Conservation (phyloP, 2,797 vertebrate genomes). For the Lagorchestes hirsutus region DNA sequence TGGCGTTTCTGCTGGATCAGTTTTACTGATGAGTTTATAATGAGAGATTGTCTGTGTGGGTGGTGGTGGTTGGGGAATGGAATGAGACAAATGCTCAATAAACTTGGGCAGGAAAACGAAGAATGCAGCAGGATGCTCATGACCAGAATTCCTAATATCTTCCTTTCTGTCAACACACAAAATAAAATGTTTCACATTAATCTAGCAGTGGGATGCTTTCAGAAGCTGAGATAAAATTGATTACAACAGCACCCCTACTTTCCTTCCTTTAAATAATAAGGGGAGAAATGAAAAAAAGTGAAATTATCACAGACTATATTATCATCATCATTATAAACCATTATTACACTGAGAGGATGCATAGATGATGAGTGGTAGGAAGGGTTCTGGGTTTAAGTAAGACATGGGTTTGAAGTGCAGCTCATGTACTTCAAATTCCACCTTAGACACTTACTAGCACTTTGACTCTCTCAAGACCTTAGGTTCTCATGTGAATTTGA, state of each 20-base stretch:
- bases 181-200: slow-evolving; percentile 23
- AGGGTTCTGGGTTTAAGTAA: background rate
- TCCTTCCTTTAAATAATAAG: background rate
- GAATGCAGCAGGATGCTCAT: slow-evolving; percentile 39
- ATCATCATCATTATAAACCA: background rate
- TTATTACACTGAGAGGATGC: background rate
- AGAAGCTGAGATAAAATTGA: slow-evolving; percentile 44
- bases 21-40: slow-evolving; percentile 34
- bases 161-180: slow-evolving; percentile 21
- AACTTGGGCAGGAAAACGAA: slow-evolving; percentile 27
- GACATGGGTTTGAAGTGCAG: background rate
- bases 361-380: background rate
- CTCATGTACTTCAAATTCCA: background rate
- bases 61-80: slow-evolving; percentile 5
- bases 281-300: background rate
- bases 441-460: background rate
- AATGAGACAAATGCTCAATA: slow-evolving; percentile 58
- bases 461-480: background rate
- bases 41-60: slow-evolving; percentile 13
- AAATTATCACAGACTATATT: background rate
- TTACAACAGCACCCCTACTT: slow-evolving; percentile 23
- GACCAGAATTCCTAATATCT: slow-evolving; percentile 20
- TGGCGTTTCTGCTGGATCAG: background rate
- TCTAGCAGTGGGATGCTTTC: slow-evolving; percentile 36
- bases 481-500: background rate